phyloP scores from a whole-genome alignment of 2,113 vertebrate genomes.

The Lasiurus cinereus region DNA sequence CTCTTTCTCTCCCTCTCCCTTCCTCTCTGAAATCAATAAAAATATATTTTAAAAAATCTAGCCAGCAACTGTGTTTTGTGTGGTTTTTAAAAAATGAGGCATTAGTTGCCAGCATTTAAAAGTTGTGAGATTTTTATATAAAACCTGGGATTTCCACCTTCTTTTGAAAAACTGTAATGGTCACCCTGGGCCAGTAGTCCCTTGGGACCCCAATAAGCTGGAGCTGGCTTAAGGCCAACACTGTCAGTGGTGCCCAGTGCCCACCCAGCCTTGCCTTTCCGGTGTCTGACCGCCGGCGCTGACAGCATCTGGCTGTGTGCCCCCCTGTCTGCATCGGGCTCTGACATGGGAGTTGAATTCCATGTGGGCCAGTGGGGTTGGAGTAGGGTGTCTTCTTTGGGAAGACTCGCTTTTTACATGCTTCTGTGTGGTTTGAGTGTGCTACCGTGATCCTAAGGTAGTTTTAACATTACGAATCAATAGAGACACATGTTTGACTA shows the following conservation, averaged over 20 bases:
- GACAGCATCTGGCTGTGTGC: background rate
- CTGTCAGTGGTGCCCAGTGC: too few relatives aligned
- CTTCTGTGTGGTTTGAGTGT: background rate
- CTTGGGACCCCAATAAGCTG: background rate
- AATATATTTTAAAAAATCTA: background rate
- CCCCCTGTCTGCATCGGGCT: background rate
- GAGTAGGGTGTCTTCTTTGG: background rate
- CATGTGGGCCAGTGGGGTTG: background rate
- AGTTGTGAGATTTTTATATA: background rate
- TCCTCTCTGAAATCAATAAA: too few relatives aligned
- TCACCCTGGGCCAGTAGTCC: background rate
- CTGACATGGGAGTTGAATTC: background rate
- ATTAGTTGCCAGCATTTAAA: background rate
- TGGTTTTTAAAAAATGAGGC: background rate
- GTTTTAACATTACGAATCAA: constrained; percentile 9
- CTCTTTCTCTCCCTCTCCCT: too few relatives aligned
- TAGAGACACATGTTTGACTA: constrained; percentile 9
- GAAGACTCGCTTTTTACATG: background rate
- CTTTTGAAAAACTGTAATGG: background rate
- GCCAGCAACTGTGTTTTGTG: background rate
- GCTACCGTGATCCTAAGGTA: background rate
- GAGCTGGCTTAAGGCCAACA: background rate
- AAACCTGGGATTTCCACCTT: background rate
- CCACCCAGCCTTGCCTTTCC: background rate
- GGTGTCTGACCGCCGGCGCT: background rate